A percentile compares a stretch with the other conserved stretches of the same genome.
Conservation (phyloP, 1,140 invertebrate species). For the Drosophila orosa region DNA sequence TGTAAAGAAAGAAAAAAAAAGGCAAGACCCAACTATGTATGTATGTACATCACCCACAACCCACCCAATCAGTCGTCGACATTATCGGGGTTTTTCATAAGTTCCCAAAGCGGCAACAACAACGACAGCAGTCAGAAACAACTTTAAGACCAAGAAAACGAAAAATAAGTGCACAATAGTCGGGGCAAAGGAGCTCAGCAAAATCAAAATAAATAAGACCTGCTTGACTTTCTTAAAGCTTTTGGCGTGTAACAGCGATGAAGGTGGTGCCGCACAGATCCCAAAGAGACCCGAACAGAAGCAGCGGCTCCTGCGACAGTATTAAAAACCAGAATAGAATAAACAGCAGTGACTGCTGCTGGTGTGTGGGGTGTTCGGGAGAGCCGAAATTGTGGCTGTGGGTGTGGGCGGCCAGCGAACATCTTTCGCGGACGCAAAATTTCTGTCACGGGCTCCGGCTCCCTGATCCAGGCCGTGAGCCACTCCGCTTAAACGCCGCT, state of each 20-base stretch:
- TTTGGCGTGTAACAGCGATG: conserved; percentile 46
- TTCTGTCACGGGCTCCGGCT: conserved; percentile 65
- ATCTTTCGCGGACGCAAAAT: conserved; percentile 66
- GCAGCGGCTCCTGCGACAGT: conserved; percentile 35
- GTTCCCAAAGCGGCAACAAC: conserved; percentile 45
- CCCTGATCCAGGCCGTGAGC: conserved; percentile 15
- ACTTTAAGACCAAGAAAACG: conserved; percentile 50
- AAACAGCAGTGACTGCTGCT: conserved; percentile 23
- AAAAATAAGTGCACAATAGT: conserved; percentile 34
- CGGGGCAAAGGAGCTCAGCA: conserved; percentile 36
- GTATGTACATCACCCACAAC: conserved; percentile 1
- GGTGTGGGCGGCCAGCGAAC: conserved; percentile 24
- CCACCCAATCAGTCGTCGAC: conserved; percentile 10
- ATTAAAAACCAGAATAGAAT: conserved; percentile 38
- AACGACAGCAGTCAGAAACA: conserved; percentile 44
- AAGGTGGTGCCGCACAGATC: conserved; percentile 27
- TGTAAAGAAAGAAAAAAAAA: background rate
- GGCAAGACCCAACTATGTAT: background rate
- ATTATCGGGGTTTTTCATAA: conserved; percentile 12
- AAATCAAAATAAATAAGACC: conserved; percentile 76
- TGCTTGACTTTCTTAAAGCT: conserved; percentile 76
- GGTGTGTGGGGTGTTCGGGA: background rate
- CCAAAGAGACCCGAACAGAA: conserved; percentile 13
- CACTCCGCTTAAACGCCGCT: conserved; percentile 15
- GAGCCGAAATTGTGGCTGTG: background rate